These are phyloP conservation scores for Ericerus pela DNA, from an alignment of 1,140 invertebrate genomes.

Conservation along the genomic window DNA sequence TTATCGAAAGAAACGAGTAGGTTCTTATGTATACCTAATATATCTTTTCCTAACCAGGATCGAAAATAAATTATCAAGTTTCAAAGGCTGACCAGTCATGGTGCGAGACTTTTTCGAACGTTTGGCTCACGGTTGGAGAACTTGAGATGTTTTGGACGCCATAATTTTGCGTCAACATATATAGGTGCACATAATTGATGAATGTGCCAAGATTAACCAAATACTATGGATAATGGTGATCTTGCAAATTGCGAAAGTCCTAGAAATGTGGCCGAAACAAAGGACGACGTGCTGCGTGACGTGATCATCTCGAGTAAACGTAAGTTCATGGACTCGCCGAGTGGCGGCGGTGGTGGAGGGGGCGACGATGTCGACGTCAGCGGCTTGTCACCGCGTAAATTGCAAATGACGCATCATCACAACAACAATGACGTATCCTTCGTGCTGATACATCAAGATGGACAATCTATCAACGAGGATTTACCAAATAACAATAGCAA, in stretches of 20 bases:
- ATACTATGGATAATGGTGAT: not conserved
- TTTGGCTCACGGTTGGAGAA: slow-evolving; percentile 5
- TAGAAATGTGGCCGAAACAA: not conserved
- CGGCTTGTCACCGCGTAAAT: not conserved
- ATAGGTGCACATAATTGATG: no score
- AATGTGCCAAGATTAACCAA: not conserved
- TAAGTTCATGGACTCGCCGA: slow-evolving; percentile 5
- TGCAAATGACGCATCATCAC: slow-evolving; percentile 7
- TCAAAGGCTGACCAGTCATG: no score
- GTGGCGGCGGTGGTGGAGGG: not conserved
- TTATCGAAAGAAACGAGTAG: no score
- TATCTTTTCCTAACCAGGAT: no score
- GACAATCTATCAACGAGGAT: slow-evolving; percentile 2
- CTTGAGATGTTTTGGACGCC: not conserved
- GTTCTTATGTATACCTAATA: no score
- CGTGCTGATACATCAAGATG: slow-evolving; percentile 7
- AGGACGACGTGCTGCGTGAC: not conserved
- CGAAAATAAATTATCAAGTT: no score
- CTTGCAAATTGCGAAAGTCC: not conserved
- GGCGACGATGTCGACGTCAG: not conserved
- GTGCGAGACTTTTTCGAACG: not conserved
- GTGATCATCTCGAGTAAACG: not conserved
- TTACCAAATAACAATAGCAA: not conserved
- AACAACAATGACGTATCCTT: slow-evolving; percentile 4
- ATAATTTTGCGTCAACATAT: no score